phyloP scores from a whole-genome alignment of 2,113 vertebrate species.

The Oncorhynchus kisutch region DNA sequence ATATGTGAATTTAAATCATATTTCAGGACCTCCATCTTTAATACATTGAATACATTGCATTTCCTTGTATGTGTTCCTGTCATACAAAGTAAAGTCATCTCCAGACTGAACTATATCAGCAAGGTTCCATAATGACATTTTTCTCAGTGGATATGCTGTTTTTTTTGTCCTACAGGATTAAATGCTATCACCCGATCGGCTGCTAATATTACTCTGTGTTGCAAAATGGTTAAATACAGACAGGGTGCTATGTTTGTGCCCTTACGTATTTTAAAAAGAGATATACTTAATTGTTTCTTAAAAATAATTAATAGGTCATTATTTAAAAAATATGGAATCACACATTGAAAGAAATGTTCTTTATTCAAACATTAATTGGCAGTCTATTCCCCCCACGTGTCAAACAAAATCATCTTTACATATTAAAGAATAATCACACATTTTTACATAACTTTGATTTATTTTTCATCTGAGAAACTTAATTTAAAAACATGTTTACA shows the following conservation, averaged over 20 bases:
- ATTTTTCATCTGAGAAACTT: no score
- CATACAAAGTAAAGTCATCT: slow-evolving; percentile 58
- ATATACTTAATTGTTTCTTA: neutral
- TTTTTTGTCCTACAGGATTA: slow-evolving; percentile 66
- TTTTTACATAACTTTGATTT: no score
- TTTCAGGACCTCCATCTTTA: slow-evolving; percentile 45
- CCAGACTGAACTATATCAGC: slow-evolving; percentile 47
- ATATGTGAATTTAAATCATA: slow-evolving; percentile 51
- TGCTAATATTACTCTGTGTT: slow-evolving; percentile 1
- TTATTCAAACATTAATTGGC: no score
- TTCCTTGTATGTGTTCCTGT: slow-evolving; percentile 43
- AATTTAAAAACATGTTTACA: neutral
- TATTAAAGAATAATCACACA: no score
- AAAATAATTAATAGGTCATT: neutral
- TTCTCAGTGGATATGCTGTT: slow-evolving; percentile 65
- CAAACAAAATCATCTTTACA: no score
- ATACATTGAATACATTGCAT: slow-evolving; percentile 35
- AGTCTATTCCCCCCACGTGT: no score
- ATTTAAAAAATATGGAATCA: neutral
- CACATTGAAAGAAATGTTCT: neutral
- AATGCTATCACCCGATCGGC: slow-evolving; percentile 53
- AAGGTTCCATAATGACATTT: slow-evolving; percentile 67
- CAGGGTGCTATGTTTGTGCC: no score
- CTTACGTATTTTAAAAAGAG: no score
- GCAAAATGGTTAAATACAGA: no score